Base-by-base conservation (phyloP, 2,888 invertebrate species). In the Habroteleia sp. region DNA sequence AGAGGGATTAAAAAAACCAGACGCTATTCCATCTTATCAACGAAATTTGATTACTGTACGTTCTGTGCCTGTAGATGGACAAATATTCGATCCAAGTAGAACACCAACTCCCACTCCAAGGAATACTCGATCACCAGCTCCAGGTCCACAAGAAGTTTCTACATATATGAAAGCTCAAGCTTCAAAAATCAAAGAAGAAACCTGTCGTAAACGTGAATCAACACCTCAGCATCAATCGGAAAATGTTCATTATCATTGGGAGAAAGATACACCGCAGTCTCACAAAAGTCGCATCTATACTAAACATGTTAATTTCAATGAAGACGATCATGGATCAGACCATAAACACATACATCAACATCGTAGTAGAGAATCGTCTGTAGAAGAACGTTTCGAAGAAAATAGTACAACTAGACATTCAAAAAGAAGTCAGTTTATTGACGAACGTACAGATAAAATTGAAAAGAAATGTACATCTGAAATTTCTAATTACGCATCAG, bases 11-110 rank as follows among this genome's bases (percentile, higher is more conserved):
- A 94, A 94, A 84, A 93, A 93, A 87, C 93, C 95, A 16, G 93
- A 94, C 0, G 92, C 94, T 46, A 92, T 96, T 78, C 95, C 95
- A 4, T 92, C 92, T 81, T 96, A 96, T 84, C 95, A 96, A 88
- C 93, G 93, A 87, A 93, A 94, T 87, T 90, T 95, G 78, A 92
- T 94, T 23, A 91, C 93, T n/a, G 92, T 84, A 74, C 81, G 81
- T 16, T 84, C 83, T 1, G 80, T 77, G 0, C 84, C 88, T 0
- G 77, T 88, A 0, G 84, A 87, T 3, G 74, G 80, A 16, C 82
- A 83, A 3, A 69, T 82, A 0, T 88, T 79, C 23, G 65, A 80
- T 4, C 83, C 84, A 0, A 85, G 87, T 23, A 85, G 88, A 76
- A 83, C 89, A 1, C 88, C 87, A 1, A 84, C 87, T 0, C 88